Base-by-base conservation (phyloP, 2,888 invertebrate genomes). In the Ypsolopha scabrella region DNA sequence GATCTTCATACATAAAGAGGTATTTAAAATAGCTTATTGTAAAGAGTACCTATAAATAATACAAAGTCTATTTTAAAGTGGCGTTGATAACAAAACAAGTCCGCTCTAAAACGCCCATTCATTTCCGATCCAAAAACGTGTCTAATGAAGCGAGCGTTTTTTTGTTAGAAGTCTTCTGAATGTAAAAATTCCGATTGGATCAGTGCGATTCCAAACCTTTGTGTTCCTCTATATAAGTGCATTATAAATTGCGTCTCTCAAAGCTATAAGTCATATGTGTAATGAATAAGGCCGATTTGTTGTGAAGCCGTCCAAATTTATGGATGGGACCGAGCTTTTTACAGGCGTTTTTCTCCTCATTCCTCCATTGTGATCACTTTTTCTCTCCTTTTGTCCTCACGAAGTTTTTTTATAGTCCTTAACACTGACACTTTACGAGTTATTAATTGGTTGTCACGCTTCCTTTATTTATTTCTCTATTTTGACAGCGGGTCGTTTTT, bases 281-380 rank as follows among this genome's bases (percentile, higher is more conserved):
- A 87, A 87, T 85, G 87, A 87, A 87, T 87, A 85, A 86, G 80
- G 85, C 78, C 75, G 86, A 87, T 87, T 85, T 86, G 86, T 87
- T 87, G 85, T 86, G 85, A 87, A 80, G 75, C 79, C 76, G 65
- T 74, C 78, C 70, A 80, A 82, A 87, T 86, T 85, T 85, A 87
- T 83, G 85, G 80, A 67, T 70, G 77, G 80, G 78, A 80, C 79
- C 75, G 72, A 67, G 68, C 72, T 80, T 83, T 85, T 83, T 83
- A 82, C 81, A 76, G 66, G 75, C 79, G 75, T 82, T 80, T 77
- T 77, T 79, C 78, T 77, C 71, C 70, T 80, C 78, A 73, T 77
- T 70, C 75, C 64, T 65, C 74, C 70, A 79, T 85, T 83, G 82
- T 82, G 75, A 76, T 72, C 78, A 72, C 77, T 80, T 80, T 81